A percentile compares a stretch with the other conserved stretches of the same genome.
phyloP scores from a whole-genome alignment of 2,888 invertebrate species.

The Oscheius onirici region DNA sequence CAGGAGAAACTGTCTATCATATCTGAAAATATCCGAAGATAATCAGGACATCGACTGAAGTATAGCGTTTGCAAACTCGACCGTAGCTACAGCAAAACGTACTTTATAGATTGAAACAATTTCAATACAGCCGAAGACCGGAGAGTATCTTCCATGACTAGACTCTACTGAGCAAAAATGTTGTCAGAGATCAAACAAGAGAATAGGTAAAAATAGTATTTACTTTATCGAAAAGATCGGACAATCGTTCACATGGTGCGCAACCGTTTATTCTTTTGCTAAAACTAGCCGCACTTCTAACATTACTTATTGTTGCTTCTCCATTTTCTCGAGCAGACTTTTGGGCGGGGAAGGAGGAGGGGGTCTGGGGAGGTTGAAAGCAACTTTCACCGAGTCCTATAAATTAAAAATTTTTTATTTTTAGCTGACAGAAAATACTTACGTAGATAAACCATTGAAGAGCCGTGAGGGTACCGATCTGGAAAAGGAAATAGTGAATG shows the following conservation, averaged over 20 bases:
- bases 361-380: slow-evolving; percentile 85
- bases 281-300: slow-evolving; percentile 30
- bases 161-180: not conserved
- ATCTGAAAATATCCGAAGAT: not conserved
- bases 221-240: slow-evolving; percentile 7
- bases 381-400: slow-evolving; percentile 80
- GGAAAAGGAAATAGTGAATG: too few relatives aligned
- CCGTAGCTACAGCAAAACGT: not conserved
- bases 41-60: too few relatives aligned
- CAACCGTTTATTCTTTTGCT: slow-evolving; percentile 31
- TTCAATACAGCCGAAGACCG: not conserved
- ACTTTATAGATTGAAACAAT: not conserved
- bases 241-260: slow-evolving; percentile 11
- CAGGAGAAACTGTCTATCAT: not conserved
- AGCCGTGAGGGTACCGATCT: slow-evolving; percentile 88
- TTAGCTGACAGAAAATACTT: too few relatives aligned
- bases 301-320: slow-evolving; percentile 43
- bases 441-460: slow-evolving; percentile 90
- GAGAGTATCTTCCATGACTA: not conserved
- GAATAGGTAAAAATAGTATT: slow-evolving; percentile 3
- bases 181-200: not conserved
- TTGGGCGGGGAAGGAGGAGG: slow-evolving; percentile 97
- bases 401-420: too few relatives aligned
- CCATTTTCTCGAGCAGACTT: slow-evolving; percentile 82
- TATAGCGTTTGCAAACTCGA: too few relatives aligned